These are phyloP conservation scores for Masnerella sp. DNA, from an alignment of 2,888 invertebrate genomes.

Conservation along the genomic window DNA sequence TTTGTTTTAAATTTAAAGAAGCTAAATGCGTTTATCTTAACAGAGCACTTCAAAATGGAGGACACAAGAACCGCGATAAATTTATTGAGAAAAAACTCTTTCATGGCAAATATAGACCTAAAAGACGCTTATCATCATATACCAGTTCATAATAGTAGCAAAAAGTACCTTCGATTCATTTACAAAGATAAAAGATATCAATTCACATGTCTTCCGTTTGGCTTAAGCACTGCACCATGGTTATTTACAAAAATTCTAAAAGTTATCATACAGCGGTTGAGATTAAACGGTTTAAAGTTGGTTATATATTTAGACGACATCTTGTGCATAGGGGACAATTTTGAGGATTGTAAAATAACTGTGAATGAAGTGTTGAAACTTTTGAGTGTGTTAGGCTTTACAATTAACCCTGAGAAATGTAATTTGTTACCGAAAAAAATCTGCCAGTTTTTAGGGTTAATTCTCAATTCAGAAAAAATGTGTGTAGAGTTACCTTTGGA, in stretches of 20 bases:
- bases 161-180: neutral
- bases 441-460: conserved; percentile 6
- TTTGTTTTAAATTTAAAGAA: neutral
- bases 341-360: conserved; percentile 8
- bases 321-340: neutral
- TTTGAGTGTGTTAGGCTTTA: neutral
- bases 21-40: neutral
- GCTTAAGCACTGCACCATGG: neutral
- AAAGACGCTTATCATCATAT: neutral
- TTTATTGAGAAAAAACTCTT: neutral
- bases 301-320: neutral
- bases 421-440: neutral
- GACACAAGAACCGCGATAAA: neutral
- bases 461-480: neutral
- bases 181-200: neutral
- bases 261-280: neutral
- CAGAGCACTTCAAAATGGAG: neutral
- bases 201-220: neutral
- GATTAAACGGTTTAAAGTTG: neutral
- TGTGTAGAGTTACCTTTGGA: neutral
- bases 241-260: neutral
- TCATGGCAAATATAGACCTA: conserved; percentile 1
- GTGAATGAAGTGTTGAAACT: conserved; percentile 2
- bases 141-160: neutral
- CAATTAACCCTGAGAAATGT: neutral